A percentile compares a stretch with the other conserved stretches of the same genome.
phyloP scores from a whole-genome alignment of 2,888 invertebrate species.

The Phyllotreta cruciferae region DNA sequence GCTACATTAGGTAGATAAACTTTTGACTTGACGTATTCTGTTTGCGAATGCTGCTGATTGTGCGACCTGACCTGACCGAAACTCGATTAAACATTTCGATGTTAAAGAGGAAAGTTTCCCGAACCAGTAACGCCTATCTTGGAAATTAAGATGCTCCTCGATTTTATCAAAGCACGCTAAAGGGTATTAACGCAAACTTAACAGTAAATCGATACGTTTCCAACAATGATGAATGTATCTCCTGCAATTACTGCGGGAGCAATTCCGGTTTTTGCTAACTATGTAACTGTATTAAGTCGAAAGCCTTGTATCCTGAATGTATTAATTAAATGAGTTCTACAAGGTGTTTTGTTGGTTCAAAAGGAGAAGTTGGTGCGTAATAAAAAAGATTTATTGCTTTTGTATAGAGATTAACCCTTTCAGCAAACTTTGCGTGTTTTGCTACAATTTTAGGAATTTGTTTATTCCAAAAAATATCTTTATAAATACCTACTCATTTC shows the following conservation, averaged over 20 bases:
- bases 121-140: conserved; percentile 22
- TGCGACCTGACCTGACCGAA: conserved; percentile 40
- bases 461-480: not conserved
- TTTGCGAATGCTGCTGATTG: conserved; percentile 35
- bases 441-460: no score
- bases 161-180: conserved; percentile 27
- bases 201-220: conserved; percentile 18
- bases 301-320: no score
- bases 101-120: conserved; percentile 30
- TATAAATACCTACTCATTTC: not conserved
- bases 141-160: conserved; percentile 28
- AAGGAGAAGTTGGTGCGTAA: no score
- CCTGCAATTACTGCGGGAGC: not conserved
- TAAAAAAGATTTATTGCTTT: no score
- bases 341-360: no score
- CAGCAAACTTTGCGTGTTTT: no score
- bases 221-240: conserved; percentile 9
- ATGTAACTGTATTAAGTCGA: no score
- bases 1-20: conserved; percentile 17
- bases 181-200: conserved; percentile 18
- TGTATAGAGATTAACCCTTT: no score
- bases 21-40: conserved; percentile 22
- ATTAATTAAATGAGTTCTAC: no score
- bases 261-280: no score
- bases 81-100: conserved; percentile 40